These are phyloP conservation scores for Micrasema longulum DNA, from an alignment of 1,140 invertebrate species.

Conservation along the genomic window DNA sequence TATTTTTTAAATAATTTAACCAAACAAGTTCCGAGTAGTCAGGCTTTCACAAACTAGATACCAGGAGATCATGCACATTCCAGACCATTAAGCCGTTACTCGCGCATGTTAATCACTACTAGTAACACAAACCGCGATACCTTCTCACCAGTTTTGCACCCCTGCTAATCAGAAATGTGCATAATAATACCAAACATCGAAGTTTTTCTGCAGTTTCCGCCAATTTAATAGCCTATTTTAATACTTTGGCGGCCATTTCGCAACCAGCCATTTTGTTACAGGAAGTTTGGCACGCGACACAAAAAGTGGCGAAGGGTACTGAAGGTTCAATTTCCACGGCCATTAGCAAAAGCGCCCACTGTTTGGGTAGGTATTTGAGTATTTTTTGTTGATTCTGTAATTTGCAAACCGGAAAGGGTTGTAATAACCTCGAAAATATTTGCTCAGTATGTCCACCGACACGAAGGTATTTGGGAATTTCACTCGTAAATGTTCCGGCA, in stretches of 20 bases:
- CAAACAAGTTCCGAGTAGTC: constrained; percentile 17
- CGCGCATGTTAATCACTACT: neutral
- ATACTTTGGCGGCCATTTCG: constrained; percentile 4
- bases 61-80: constrained; percentile 24
- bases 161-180: constrained; percentile 25
- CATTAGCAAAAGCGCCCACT: constrained; percentile 15
- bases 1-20: constrained; percentile 16
- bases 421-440: constrained; percentile 20
- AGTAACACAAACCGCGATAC: constrained; percentile 5
- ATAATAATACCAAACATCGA: neutral
- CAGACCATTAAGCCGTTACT: constrained; percentile 17
- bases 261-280: too few relatives aligned
- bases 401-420: constrained; percentile 21
- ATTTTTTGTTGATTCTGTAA: constrained; percentile 36
- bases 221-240: neutral
- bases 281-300: too few relatives aligned
- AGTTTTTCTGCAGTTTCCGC: neutral
- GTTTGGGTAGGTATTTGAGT: neutral
- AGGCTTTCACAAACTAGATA: neutral
- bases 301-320: constrained; percentile 22
- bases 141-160: constrained; percentile 17
- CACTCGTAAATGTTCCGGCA: too few relatives aligned
- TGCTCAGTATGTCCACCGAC: neutral
- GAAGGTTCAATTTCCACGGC: constrained; percentile 10
- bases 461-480: too few relatives aligned